Evolutionary conservation across 2,113 vertebrate species (phyloP).

Genomic region (Microtus richardsoni): DNA sequence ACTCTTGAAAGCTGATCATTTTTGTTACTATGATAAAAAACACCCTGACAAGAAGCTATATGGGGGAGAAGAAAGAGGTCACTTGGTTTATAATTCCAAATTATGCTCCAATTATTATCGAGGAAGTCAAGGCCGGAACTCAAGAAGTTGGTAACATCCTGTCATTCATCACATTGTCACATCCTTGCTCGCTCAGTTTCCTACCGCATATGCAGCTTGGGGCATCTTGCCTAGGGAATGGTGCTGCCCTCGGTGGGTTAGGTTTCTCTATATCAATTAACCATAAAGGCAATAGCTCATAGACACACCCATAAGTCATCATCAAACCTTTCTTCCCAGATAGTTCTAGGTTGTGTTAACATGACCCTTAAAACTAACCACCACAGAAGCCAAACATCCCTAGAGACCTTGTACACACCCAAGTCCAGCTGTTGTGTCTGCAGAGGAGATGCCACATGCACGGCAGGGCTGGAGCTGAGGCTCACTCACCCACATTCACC

Average conservation of each 20-base stretch:
- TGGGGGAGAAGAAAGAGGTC: background rate
- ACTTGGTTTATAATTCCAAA: background rate
- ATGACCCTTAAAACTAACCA: background rate
- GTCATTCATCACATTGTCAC: background rate
- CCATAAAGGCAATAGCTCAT: background rate
- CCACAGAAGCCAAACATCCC: no score
- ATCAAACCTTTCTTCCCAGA: background rate
- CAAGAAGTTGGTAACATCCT: no score
- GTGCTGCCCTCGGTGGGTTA: background rate
- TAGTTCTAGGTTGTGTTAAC: background rate
- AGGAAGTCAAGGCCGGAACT: background rate
- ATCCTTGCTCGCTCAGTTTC: background rate
- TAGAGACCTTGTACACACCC: background rate
- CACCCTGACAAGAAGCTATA: background rate
- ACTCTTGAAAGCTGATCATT: background rate
- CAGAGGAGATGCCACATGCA: background rate
- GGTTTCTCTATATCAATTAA: background rate
- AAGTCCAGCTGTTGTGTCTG: background rate
- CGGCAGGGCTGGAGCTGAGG: background rate
- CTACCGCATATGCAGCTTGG: no score
- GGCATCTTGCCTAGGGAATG: background rate
- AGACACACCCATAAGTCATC: background rate
- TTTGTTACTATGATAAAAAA: background rate
- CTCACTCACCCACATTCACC: background rate
- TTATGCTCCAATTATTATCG: background rate